A percentile compares a stretch with the other conserved stretches of the same genome.
Evolutionary conservation across 2,797 vertebrate species (phyloP).

Genomic region (Spinibarbus caldwelli): DNA sequence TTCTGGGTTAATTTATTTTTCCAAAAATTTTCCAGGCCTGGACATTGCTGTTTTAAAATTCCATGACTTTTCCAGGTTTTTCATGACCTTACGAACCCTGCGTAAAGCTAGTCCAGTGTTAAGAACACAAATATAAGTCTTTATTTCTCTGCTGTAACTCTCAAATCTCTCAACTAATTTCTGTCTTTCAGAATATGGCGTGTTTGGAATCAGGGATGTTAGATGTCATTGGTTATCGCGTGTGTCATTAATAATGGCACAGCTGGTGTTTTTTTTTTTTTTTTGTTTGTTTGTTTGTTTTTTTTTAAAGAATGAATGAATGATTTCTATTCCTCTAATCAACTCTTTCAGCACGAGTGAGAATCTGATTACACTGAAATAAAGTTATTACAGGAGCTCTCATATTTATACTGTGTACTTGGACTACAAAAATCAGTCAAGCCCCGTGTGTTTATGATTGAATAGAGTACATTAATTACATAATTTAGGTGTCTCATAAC

Average conservation of each 20-base stretch:
- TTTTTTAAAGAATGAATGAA: too few species aligned
- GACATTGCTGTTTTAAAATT: too few species aligned
- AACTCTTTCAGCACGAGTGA: background rate
- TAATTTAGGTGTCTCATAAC: slow-evolving; percentile 1
- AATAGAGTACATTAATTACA: background rate
- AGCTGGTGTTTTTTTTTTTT: background rate
- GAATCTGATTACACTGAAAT: background rate
- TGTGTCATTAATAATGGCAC: background rate
- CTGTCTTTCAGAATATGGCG: background rate
- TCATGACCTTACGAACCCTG: too few species aligned
- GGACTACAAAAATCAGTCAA: background rate
- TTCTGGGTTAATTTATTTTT: too few species aligned
- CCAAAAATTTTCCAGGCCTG: too few species aligned
- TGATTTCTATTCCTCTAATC: background rate
- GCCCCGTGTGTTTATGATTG: background rate
- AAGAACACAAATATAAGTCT: background rate
- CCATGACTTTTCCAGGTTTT: too few species aligned
- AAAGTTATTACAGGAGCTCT: background rate
- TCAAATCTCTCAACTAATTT: background rate
- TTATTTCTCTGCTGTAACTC: background rate
- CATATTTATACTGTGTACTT: background rate
- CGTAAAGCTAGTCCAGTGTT: background rate
- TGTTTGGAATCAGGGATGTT: background rate
- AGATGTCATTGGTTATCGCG: background rate
- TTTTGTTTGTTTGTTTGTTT: too few species aligned